Evolutionary conservation across 2,888 invertebrate genomes (phyloP).

Genomic region (Stenotaenia linearis): DNA sequence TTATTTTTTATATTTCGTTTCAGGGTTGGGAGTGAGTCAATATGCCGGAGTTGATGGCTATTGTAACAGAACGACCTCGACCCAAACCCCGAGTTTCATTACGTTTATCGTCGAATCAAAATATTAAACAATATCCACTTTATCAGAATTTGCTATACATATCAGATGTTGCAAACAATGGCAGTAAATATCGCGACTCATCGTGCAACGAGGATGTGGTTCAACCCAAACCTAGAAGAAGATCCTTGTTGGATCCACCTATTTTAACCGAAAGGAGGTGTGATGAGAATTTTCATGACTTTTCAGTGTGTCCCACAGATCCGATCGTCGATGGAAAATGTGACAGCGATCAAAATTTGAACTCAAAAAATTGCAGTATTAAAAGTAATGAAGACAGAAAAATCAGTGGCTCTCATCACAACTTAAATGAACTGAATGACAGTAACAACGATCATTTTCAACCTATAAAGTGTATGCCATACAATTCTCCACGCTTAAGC

Average conservation of each 20-base stretch:
- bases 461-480: constrained; percentile 36
- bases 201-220: no score
- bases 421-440: background rate
- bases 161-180: background rate
- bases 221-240: constrained; percentile 26
- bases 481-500: constrained; percentile 34
- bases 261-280: background rate
- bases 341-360: background rate
- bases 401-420: background rate
- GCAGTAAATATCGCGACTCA: background rate
- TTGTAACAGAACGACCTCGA: constrained; percentile 26
- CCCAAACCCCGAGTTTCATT: constrained; percentile 34
- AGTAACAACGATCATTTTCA: background rate
- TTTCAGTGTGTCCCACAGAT: background rate
- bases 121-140: background rate
- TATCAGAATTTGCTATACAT: background rate
- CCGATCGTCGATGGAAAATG: no score
- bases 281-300: background rate
- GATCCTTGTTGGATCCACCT: constrained; percentile 21
- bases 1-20: background rate
- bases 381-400: background rate
- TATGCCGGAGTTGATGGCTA: background rate
- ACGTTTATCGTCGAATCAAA: background rate
- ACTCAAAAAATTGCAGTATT: background rate
- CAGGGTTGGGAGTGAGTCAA: background rate